Conservation (phyloP, 2,113 vertebrate species). For the Anas platyrhynchos region DNA sequence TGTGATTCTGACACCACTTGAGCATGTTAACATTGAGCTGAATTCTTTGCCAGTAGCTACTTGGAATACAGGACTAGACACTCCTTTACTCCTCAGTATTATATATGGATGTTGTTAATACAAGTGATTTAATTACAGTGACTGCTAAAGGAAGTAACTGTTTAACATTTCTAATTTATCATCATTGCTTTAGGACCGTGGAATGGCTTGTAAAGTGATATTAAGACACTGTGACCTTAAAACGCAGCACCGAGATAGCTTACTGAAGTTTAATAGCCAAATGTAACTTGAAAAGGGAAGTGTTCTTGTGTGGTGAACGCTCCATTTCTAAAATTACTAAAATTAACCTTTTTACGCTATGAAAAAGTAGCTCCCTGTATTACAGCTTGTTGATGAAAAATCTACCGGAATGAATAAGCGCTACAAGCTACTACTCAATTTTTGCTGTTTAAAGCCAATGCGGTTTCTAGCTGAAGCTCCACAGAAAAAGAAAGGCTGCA, state of each 20-base stretch:
- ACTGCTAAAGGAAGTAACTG: not conserved
- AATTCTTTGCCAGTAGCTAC: not conserved
- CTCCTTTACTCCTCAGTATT: not conserved
- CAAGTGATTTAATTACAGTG: not conserved
- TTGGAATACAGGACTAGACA: not conserved
- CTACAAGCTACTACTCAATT: not conserved
- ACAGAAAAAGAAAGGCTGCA: not conserved
- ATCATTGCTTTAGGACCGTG: not conserved
- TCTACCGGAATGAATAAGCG: not conserved
- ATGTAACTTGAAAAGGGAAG: not conserved
- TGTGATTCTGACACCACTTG: not conserved
- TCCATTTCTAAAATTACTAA: not conserved
- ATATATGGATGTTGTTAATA: not conserved
- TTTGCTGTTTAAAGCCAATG: not conserved
- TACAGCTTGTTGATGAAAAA: not conserved
- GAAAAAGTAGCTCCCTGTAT: not conserved
- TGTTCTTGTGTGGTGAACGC: not conserved
- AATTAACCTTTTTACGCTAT: not conserved
- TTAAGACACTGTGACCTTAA: not conserved
- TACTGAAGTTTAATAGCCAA: not conserved
- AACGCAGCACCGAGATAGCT: not conserved
- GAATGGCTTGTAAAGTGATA: not conserved
- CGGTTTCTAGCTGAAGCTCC: not conserved
- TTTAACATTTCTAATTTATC: not conserved
- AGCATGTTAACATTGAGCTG: not conserved